Base-by-base conservation (phyloP, 2,113 vertebrate genomes). In the Tamias sibiricus region DNA sequence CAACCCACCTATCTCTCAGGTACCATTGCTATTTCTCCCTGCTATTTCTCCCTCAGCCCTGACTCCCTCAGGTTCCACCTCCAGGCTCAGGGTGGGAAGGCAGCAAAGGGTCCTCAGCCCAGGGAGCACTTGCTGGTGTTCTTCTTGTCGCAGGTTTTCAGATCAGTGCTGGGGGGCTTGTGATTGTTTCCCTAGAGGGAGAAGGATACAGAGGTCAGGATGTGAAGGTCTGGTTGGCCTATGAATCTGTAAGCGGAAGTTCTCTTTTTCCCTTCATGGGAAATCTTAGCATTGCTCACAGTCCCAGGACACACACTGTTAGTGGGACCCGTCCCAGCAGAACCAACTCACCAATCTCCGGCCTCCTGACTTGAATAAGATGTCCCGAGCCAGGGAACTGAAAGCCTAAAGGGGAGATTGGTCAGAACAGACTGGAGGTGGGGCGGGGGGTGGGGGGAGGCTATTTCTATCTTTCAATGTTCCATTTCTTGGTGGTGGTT, bases 331-430 rank as follows among this genome's bases (percentile, higher is more conserved):
- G 16, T 17, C 16, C 47, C 54, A 81, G 66, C 52, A 85, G 59
- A 88, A 57, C 17, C 49, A 49, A 98, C 99, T 99, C 97, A 99
- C 99, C 49, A 95, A 74, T 98, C 99, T 99, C 96, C 98, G 99
- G 97, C 90, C 98, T 85, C 87, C 98, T 54, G 99, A 99, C 98
- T 99, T 99, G 92, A 99, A 98, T 95, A 99, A 98, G 97, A 99
- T 99, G 97, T 99, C 99, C 71, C 98, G 97, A 13, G 99, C 99
- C 98, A 99, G 98, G 80, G 99, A 96, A 95, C 98, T 95, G 97
- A 99, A 99, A 6, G 99, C 99, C 99, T 99, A 91, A 2, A 2
- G 80, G 11, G 6, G 76, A 52, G 64, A 79, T 8, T 11, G 8
- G 32, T 82, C 32, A 85, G 88, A 42, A 37, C 20, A 64, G 24